Percentiles rank a stretch among this genome's conserved stretches.
Conservation (phyloP, 1,140 invertebrate species). For the Cotesia vestalis region DNA sequence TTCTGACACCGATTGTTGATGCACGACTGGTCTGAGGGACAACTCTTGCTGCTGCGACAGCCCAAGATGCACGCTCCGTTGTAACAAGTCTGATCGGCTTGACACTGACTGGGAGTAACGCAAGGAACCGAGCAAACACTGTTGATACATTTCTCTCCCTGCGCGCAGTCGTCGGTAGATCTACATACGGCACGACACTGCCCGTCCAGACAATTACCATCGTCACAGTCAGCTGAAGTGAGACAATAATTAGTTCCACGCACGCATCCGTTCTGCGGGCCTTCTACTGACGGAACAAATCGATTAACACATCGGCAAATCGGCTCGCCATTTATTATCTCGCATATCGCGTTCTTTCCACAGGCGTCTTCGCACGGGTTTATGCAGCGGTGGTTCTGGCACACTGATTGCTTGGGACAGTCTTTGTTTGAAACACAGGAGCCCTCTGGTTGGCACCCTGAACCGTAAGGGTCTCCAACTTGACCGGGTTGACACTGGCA, state of each 20-base stretch:
- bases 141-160: slow-evolving; percentile 80
- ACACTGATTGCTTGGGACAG: slow-evolving; percentile 79
- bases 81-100: slow-evolving; percentile 80
- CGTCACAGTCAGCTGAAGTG: slow-evolving; percentile 79
- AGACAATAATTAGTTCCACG: slow-evolving; percentile 73
- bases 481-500: slow-evolving; percentile 81
- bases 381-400: slow-evolving; percentile 75
- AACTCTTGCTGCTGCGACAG: slow-evolving; percentile 84
- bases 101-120: slow-evolving; percentile 81
- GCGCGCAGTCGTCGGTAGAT: slow-evolving; percentile 79
- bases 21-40: slow-evolving; percentile 78
- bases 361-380: slow-evolving; percentile 83
- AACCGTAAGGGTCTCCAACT: slow-evolving; percentile 78
- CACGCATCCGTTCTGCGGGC: slow-evolving; percentile 76
- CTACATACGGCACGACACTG: slow-evolving; percentile 86
- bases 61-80: slow-evolving; percentile 81
- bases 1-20: slow-evolving; percentile 85
- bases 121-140: slow-evolving; percentile 83
- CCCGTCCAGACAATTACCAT: slow-evolving; percentile 80
- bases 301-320: slow-evolving; percentile 78
- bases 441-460: slow-evolving; percentile 80
- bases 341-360: slow-evolving; percentile 80
- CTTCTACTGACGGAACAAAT: slow-evolving; percentile 72
- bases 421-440: slow-evolving; percentile 76
- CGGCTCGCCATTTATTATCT: slow-evolving; percentile 76